These are phyloP conservation scores for Aurelia aurita DNA, from an alignment of 30 jellyfish, hydroid and myxozoan genomes.

Conservation along the genomic window DNA sequence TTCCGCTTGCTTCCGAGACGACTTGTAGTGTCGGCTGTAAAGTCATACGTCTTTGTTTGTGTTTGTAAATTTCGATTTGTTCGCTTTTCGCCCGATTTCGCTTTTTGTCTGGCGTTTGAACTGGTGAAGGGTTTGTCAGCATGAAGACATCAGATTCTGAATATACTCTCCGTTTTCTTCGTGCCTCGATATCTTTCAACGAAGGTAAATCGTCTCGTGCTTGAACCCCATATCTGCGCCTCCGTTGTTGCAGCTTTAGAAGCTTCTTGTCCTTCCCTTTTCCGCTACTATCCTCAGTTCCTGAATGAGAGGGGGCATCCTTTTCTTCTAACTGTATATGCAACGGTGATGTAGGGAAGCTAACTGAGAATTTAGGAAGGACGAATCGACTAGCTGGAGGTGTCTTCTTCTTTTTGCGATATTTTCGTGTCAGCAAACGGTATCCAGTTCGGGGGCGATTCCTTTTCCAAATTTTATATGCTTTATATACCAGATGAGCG, in stretches of 20 bases:
- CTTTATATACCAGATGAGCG: neutral
- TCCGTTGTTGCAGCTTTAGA: neutral
- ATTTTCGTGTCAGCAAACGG: neutral
- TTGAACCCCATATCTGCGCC: neutral
- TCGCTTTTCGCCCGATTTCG: slow-evolving; percentile 27
- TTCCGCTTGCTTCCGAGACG: slow-evolving; percentile 64
- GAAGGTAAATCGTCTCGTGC: neutral
- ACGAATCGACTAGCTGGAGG: neutral
- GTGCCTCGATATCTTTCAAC: neutral
- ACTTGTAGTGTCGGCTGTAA: slow-evolving; percentile 45
- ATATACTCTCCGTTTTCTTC: slow-evolving; percentile 27
- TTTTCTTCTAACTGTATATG: neutral
- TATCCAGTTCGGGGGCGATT: neutral
- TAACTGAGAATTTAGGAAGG: slow-evolving; percentile 31
- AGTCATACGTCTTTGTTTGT: slow-evolving; percentile 18
- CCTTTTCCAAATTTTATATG: neutral
- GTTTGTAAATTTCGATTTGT: slow-evolving; percentile 9
- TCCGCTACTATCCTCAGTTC: neutral
- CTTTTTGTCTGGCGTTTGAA: neutral
- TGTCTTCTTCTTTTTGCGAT: neutral
- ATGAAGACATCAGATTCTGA: slow-evolving; percentile 36
- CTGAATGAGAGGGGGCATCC: neutral
- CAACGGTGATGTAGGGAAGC: slow-evolving; percentile 30
- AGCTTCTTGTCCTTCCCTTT: neutral
- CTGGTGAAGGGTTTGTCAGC: neutral